Conservation (phyloP, 2,113 vertebrate genomes). For the Redunca redunca region DNA sequence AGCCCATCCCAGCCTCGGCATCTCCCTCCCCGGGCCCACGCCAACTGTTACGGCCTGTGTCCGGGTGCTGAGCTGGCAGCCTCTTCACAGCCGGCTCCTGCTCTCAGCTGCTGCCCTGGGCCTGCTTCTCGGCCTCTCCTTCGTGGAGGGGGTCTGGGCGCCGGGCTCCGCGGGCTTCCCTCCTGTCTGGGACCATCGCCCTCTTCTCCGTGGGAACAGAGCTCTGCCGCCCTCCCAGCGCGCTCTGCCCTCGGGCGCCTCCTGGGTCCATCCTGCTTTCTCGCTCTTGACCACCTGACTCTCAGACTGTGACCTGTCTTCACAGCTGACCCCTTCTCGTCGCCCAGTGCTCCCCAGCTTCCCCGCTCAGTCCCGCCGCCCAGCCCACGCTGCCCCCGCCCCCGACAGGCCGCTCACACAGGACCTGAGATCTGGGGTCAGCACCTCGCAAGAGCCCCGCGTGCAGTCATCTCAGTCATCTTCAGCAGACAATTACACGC, state of each 20-base stretch:
- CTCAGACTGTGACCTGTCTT: not conserved
- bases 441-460: too few species aligned
- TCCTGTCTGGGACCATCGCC: not conserved
- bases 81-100: not conserved
- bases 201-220: not conserved
- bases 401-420: not conserved
- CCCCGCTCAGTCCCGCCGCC: accelerated
- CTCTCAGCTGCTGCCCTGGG: not conserved
- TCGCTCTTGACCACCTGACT: accelerated
- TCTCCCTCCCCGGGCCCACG: not conserved
- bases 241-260: accelerated
- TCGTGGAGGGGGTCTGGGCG: not conserved
- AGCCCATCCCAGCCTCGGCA: not conserved
- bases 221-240: accelerated
- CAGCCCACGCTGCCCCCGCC: not conserved
- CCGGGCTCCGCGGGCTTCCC: not conserved
- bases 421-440: not conserved
- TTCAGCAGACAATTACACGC: too few species aligned
- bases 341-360: not conserved
- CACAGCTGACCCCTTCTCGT: not conserved
- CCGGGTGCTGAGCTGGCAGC: accelerated
- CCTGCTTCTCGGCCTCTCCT: not conserved
- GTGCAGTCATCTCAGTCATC: not conserved
- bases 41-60: not conserved
- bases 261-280: not conserved